phyloP scores from a whole-genome alignment of 2,113 vertebrate species.

The Silurus meridionalis region DNA sequence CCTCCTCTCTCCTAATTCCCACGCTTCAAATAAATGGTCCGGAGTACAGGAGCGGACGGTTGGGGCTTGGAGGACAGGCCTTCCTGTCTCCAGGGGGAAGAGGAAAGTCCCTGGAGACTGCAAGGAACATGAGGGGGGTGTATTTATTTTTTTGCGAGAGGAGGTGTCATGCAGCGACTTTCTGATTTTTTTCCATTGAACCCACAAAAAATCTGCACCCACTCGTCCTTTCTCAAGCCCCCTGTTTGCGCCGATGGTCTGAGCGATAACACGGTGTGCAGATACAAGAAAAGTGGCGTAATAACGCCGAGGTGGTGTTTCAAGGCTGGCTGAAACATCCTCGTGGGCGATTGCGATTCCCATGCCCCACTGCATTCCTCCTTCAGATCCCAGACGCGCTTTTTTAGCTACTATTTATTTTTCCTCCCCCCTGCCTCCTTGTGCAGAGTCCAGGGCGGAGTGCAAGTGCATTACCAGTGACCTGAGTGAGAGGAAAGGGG shows the following conservation, averaged over 20 bases:
- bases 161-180: conserved; percentile 56
- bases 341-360: conserved; percentile 81
- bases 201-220: conserved; percentile 66
- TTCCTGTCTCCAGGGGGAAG: conserved; percentile 70
- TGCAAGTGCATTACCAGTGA: conserved; percentile 85
- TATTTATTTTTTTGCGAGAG: conserved; percentile 10
- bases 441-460: conserved; percentile 85
- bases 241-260: conserved; percentile 73
- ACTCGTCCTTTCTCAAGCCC: conserved; percentile 79
- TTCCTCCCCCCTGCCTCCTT: conserved; percentile 49
- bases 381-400: conserved; percentile 79
- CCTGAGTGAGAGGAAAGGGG: conserved; percentile 79
- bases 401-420: conserved; percentile 67
- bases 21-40: conserved; percentile 77
- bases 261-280: conserved; percentile 68
- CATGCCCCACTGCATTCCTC: conserved; percentile 88
- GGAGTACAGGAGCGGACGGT: conserved; percentile 69
- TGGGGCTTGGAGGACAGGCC: conserved; percentile 67
- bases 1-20: conserved; percentile 57
- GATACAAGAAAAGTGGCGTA: conserved; percentile 55
- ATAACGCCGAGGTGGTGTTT: conserved; percentile 78
- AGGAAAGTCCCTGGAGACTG: conserved; percentile 58
- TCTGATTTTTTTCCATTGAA: conserved; percentile 57
- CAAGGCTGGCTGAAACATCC: conserved; percentile 80
- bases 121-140: conserved; percentile 17